Conservation (phyloP, 2,888 invertebrate genomes). For the Eristalis intricaria region DNA sequence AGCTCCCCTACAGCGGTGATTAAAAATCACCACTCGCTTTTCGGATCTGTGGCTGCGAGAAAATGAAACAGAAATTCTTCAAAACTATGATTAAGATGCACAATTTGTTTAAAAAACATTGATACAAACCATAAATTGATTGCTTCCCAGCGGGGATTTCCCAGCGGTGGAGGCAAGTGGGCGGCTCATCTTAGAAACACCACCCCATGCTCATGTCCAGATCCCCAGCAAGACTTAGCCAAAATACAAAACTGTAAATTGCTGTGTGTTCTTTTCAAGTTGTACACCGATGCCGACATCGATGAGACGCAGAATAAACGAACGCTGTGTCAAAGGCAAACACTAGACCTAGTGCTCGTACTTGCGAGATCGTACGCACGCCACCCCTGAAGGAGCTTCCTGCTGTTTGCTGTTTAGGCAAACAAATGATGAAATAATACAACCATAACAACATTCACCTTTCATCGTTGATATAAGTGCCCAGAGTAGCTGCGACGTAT, state of each 20-base stretch:
- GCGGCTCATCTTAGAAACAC: conserved; percentile 60
- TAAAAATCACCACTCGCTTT: conserved; percentile 43
- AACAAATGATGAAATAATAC: conserved; percentile 72
- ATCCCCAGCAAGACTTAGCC: conserved; percentile 27
- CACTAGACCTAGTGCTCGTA: conserved; percentile 8
- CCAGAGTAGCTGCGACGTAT: background rate
- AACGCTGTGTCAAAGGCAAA: conserved; percentile 46
- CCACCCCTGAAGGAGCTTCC: conserved; percentile 61
- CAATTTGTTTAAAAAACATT: conserved; percentile 65
- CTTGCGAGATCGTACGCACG: conserved; percentile 15
- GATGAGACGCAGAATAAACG: conserved; percentile 40
- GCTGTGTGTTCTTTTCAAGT: conserved; percentile 29
- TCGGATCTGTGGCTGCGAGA: conserved; percentile 7
- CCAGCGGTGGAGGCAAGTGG: conserved; percentile 49
- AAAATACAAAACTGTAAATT: conserved; percentile 41
- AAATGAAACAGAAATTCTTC: conserved; percentile 33
- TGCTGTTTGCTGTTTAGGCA: conserved; percentile 68
- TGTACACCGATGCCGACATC: conserved; percentile 8
- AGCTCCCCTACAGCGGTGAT: conserved; percentile 47
- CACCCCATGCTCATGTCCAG: conserved; percentile 49
- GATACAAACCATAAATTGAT: conserved; percentile 61
- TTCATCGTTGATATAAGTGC: conserved; percentile 62
- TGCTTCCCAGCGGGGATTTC: conserved; percentile 45
- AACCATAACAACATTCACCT: conserved; percentile 72
- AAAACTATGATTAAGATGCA: conserved; percentile 55